A percentile compares a stretch with the other conserved stretches of the same genome.
phyloP scores from a whole-genome alignment of 2,113 vertebrate genomes.

The Rhinolophus sinicus region DNA sequence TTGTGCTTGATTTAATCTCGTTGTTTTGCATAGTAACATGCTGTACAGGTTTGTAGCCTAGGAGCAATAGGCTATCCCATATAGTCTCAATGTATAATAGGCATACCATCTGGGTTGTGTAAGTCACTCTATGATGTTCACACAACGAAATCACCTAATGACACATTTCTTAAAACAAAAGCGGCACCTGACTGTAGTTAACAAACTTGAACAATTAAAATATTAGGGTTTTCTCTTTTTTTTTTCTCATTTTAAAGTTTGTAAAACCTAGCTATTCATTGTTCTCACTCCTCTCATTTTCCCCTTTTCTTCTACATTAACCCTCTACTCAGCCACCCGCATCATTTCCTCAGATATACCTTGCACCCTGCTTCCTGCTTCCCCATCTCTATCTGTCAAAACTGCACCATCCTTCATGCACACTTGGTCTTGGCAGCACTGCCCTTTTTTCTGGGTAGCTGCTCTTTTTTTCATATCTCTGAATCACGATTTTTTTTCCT shows the following conservation, averaged over 20 bases:
- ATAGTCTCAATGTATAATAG: background rate
- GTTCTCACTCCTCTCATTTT: background rate
- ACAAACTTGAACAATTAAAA: background rate
- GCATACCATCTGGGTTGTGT: background rate
- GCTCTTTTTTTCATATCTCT: background rate
- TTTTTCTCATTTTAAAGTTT: background rate
- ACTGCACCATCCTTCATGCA: background rate
- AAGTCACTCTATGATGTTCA: background rate
- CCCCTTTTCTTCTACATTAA: background rate
- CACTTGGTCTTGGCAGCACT: background rate
- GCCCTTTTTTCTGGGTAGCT: background rate
- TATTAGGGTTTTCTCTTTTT: background rate
- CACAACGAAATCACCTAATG: background rate
- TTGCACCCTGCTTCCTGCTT: background rate
- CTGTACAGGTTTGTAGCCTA: background rate
- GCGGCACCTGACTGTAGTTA: background rate
- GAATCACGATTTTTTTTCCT: background rate
- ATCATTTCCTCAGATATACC: background rate
- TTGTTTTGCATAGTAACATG: background rate
- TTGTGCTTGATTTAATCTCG: background rate
- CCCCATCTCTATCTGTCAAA: background rate
- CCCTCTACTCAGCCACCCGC: background rate
- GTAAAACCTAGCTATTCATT: background rate
- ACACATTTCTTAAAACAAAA: background rate
- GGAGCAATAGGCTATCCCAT: background rate